Evolutionary conservation across 2,797 vertebrate genomes (phyloP).

Genomic region (Selene dorsalis): DNA sequence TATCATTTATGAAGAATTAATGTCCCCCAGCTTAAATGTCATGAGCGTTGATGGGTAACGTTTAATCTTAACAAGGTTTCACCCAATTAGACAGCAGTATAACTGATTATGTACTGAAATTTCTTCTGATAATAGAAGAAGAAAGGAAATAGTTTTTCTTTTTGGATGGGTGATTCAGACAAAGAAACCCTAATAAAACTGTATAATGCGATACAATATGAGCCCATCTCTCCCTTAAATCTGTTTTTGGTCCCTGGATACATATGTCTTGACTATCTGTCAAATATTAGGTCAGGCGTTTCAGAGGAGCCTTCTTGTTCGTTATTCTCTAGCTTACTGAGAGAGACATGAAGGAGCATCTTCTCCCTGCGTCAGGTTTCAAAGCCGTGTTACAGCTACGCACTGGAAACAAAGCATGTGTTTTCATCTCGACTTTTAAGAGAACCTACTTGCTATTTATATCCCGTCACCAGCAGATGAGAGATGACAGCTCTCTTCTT

Average conservation of each 20-base stretch:
- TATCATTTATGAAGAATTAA: constrained; percentile 1
- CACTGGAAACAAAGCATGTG: constrained; percentile 79
- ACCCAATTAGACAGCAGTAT: constrained; percentile 10
- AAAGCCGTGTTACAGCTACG: constrained; percentile 69
- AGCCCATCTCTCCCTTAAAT: constrained; percentile 58
- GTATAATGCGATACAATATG: constrained; percentile 52
- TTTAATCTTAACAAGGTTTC: constrained; percentile 24
- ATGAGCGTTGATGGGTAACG: neutral
- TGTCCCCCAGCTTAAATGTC: neutral
- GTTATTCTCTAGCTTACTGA: constrained; percentile 65
- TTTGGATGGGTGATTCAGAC: constrained; percentile 27
- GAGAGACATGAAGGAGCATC: constrained; percentile 70
- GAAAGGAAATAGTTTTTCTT: constrained; percentile 31
- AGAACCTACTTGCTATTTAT: constrained; percentile 83
- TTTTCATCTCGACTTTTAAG: constrained; percentile 83
- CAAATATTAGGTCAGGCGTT: constrained; percentile 79
- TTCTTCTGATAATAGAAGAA: constrained; percentile 34
- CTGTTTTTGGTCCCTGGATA: constrained; percentile 59
- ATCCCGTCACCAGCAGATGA: constrained; percentile 68
- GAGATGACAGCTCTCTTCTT: constrained; percentile 73
- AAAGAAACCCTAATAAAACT: constrained; percentile 39
- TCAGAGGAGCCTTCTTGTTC: constrained; percentile 66
- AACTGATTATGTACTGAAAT: constrained; percentile 15
- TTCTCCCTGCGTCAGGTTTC: constrained; percentile 73
- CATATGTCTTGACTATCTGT: constrained; percentile 72